Percentiles rank a stretch among this genome's conserved stretches.
Evolutionary conservation across 2,113 vertebrate genomes (phyloP).

Genomic region (Xenopus tropicalis): UCB_Xtro_10.0 CM004450.2:100224501-100225000

Average conservation of each 20-base stretch:
- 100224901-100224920: not conserved
- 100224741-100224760: constrained; percentile 49
- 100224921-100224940: constrained; percentile 58
- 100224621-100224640: constrained; percentile 67
- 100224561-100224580: constrained; percentile 65
- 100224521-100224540: constrained; percentile 60
- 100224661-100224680: constrained; percentile 49
- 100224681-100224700: constrained; percentile 54
- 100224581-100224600: constrained; percentile 72
- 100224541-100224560: constrained; percentile 59
- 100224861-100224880: constrained; percentile 26
- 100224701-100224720: constrained; percentile 66
- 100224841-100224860: constrained; percentile 49
- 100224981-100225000: constrained; percentile 44
- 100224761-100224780: constrained; percentile 68
- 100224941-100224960: constrained; percentile 49
- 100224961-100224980: constrained; percentile 48
- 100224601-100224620: constrained; percentile 71
- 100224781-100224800: constrained; percentile 72
- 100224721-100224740: constrained; percentile 78
- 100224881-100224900: constrained; percentile 18
- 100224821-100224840: constrained; percentile 77
- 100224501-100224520: constrained; percentile 41
- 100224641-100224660: constrained; percentile 65
- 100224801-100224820: constrained; percentile 68